Evolutionary conservation across 2,797 vertebrate species (phyloP), one percentile per base, ranked within the genome.

Genomic region (Pampus argenteus): DNA sequence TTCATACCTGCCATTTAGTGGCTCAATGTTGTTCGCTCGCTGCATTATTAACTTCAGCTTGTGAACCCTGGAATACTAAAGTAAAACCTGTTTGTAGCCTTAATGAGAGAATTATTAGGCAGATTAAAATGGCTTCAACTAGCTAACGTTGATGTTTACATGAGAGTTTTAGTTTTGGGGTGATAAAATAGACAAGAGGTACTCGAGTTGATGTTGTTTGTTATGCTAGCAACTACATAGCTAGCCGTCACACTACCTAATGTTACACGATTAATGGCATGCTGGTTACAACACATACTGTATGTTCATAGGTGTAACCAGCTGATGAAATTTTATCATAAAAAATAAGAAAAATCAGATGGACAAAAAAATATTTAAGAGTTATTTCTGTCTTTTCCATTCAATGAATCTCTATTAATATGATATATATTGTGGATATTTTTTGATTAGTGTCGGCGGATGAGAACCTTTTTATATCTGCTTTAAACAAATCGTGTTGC

Each of bases 391-490:
- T 78, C 36, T 45, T 64, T 83, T 74, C 61, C 44, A 70, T 76
- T 82, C 13, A 56, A 26, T 66, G 2, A 79, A 60, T 58, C 44
- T 75, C 4, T 73, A 72, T 74, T 68, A 49, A 83, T 80, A 74
- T 77, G 64, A 66, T 5, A 66, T 49, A 51, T 14, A 28, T 74
- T 62, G 74, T 69, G 82, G 47, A 77, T 86, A 83, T 78, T 80
- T 86, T 80, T 78, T 71, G 34, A 82, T 80, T 66, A 38, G 70
- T 71, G 52, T 79, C 58, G 26, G 62, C 83, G 49, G 80, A 78
- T 58, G 17, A 70, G 0, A 62, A 31, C 38, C 36, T 71, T 80
- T 80, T 82, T 66, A 75, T 84, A 83, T 54, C 59, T 71, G 31
- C 62, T 66, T 58, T n/a, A n/a, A 42, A 72, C 50, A 47, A 52